Evolutionary conservation across 2,113 vertebrate species (phyloP), one percentile per base, ranked within the genome.

Genomic region (Saccopteryx bilineata): DNA sequence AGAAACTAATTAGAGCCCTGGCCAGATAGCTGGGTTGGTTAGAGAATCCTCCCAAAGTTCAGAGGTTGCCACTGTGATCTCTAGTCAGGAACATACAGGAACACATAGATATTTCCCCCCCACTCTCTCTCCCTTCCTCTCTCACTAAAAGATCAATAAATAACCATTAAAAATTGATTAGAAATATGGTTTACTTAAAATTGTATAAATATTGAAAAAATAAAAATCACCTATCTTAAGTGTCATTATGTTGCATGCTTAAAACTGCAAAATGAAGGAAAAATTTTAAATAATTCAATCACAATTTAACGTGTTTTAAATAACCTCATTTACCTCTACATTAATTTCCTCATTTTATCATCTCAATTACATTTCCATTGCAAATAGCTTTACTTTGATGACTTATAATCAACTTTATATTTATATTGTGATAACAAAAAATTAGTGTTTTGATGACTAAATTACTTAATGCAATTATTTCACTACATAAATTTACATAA

Each of bases 351-450:
- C 86, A 88, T 97, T 63, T 39, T 97, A 95, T 96, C 91, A 93
- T 82, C 87, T 96, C 97, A 97, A 96, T 98, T 97, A 95, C 97
- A 98, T 98, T 98, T 98, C 93, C 92, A 98, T 97, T 98, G 98
- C 97, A 98, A 98, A 98, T 98, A 91, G 8, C 87, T 96, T 96
- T 97, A 39, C 33, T 65, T 94, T 90, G 91, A 96, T 97, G 93
- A 97, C 95, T 96, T 95, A 48, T 96, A 97, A 97, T 96, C 85
- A 96, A 95, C 96, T 97, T 97, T 97, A 39, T 96, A 96, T 94
- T 96, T 96, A 96, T 97, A 94, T 97, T 98, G 88, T 97, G 92
- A 85, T 98, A 97, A 95, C 89, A 96, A 86, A 71, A 96, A 96
- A 96, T 79, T 89, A 81, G 68, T 92, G 90, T 85, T 96, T 94